Base-by-base conservation (phyloP, 1,140 invertebrate species). In the Ips nitidus region DNA sequence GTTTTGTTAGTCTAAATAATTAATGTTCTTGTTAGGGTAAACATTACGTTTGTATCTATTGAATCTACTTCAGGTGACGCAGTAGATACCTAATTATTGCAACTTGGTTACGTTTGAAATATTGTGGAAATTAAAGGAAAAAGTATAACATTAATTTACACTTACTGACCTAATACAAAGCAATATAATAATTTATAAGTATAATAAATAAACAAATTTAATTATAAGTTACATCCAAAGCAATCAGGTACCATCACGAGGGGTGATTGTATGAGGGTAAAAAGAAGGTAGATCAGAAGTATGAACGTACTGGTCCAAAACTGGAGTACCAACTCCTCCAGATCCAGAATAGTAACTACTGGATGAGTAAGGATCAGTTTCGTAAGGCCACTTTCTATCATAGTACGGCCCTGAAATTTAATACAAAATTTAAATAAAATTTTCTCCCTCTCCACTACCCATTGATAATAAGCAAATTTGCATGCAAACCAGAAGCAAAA, bases 321-420 rank as follows among this genome's bases (percentile, higher is more conserved):
- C 45, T 50, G 8, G 52, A 40, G n/a, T 62, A 37, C 22, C 22
- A 22, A 22, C 22, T 6, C 3, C 45, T 50, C 7, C 7, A 2
- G 45, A 50, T 8, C 2, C 22, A 22, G 45, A 3, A 1, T 50
- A 22, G 45, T 50, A 50, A 22, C 22, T 22, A 50, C 7, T 45
- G 4, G 57, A 53, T 7, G 57, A 36, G 40, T 61, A 60, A 6
- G 52, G 38, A n/a, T 66, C 50, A 7, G 7, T 3, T 3, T 76
- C 71, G 47, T 63, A 63, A 38, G 69, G 67, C 74, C 73, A 74
- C 56, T 72, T 72, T 67, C 75, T 66, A 52, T 76, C 75, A 64
- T 76, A 75, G 60, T 22, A 22, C 22, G 72, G 71, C 73, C 73
- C 75, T 76, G 69, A 71, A 75, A 76, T 68, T 50, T 22, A 3